Evolutionary conservation across 2,888 invertebrate genomes (phyloP).

Genomic region (Muschampia plurimacula): DNA sequence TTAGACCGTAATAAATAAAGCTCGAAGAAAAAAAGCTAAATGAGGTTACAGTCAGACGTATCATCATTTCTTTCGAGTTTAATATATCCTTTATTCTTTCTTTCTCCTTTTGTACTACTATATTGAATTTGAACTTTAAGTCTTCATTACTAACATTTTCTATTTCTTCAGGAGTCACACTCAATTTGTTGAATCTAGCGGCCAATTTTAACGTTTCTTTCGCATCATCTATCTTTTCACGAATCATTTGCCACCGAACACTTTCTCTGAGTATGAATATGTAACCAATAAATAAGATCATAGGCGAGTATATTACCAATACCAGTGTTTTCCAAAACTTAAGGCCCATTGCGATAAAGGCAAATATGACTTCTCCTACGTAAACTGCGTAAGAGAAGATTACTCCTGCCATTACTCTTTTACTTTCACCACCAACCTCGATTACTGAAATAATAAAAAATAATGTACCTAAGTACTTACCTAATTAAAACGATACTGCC

Average conservation of each 20-base stretch:
- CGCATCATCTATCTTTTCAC: constrained; percentile 62
- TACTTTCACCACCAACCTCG: constrained; percentile 71
- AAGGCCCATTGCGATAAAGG: constrained; percentile 65
- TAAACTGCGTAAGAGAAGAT: constrained; percentile 71
- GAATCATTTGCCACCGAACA: constrained; percentile 69
- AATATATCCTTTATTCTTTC: constrained; percentile 65
- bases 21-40: constrained; percentile 71
- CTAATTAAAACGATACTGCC: no score
- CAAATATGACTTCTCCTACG: constrained; percentile 68
- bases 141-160: constrained; percentile 59
- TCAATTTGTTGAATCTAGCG: constrained; percentile 62
- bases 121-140: constrained; percentile 60
- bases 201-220: constrained; percentile 60
- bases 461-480: no score
- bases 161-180: constrained; percentile 59
- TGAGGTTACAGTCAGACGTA: constrained; percentile 61
- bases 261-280: constrained; percentile 64
- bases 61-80: constrained; percentile 68
- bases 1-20: constrained; percentile 69
- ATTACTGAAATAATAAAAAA: constrained; percentile 62
- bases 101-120: constrained; percentile 62
- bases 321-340: constrained; percentile 70
- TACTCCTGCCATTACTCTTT: constrained; percentile 67
- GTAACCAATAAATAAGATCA: constrained; percentile 61
- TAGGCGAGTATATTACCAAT: constrained; percentile 62